A percentile compares a stretch with the other conserved stretches of the same genome.
These are phyloP conservation scores for Oppia nitens DNA, from an alignment of 1,140 invertebrate species.

Conservation along the genomic window DNA sequence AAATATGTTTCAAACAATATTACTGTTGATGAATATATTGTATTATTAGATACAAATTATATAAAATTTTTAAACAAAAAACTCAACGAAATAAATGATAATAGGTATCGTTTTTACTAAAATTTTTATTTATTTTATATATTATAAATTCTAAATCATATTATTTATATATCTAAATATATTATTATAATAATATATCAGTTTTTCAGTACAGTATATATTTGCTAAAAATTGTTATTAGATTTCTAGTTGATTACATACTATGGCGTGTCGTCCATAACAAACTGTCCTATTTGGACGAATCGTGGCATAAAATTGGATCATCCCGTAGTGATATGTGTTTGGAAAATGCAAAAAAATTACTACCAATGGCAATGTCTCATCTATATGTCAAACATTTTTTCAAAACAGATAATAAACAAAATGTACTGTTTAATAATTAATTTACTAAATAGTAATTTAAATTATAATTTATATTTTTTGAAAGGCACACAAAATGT, in stretches of 20 bases:
- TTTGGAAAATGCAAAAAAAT: slow-evolving; percentile 23
- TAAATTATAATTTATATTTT: neutral
- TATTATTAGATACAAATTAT: slow-evolving; percentile 15
- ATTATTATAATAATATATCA: too few species aligned
- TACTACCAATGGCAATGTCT: slow-evolving; percentile 32
- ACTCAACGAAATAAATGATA: neutral
- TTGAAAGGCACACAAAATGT: slow-evolving; percentile 27
- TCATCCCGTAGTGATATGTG: slow-evolving; percentile 2
- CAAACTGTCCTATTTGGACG: slow-evolving; percentile 35
- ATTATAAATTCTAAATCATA: too few species aligned
- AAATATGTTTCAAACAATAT: neutral
- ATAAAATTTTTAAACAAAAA: slow-evolving; percentile 11
- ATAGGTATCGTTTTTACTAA: too few species aligned
- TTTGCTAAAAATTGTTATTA: neutral
- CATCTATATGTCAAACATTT: slow-evolving; percentile 32
- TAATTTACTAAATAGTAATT: too few species aligned
- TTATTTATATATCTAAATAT: too few species aligned
- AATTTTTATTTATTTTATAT: too few species aligned
- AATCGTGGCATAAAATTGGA: neutral
- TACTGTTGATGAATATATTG: slow-evolving; percentile 10
- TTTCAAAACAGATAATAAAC: slow-evolving; percentile 33
- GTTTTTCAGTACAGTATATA: neutral
- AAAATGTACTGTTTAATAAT: slow-evolving; percentile 20
- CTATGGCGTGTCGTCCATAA: slow-evolving; percentile 48
- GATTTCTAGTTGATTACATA: slow-evolving; percentile 30